Evolutionary conservation across 1,140 invertebrate species (phyloP).

Genomic region (Tetramorium simillimum): DNA sequence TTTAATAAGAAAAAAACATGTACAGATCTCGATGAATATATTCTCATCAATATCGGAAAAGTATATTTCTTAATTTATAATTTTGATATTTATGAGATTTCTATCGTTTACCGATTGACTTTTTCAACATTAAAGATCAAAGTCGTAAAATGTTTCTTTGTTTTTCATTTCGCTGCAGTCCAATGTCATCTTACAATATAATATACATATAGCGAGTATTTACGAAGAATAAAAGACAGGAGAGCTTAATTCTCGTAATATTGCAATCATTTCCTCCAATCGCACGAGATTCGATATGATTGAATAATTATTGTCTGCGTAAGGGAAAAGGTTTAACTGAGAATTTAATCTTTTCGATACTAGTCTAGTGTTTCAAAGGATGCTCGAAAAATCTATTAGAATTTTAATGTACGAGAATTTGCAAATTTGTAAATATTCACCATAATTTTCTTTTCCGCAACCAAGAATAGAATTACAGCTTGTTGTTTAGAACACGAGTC

Average conservation of each 20-base stretch:
- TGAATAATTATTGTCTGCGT: background rate
- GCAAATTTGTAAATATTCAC: too few species aligned
- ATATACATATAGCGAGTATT: background rate
- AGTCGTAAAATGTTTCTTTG: background rate
- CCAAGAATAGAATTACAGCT: too few species aligned
- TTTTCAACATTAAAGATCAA: background rate
- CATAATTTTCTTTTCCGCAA: too few species aligned
- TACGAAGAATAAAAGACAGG: background rate
- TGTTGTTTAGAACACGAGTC: too few species aligned
- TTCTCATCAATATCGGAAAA: background rate
- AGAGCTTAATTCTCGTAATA: slow-evolving; percentile 11
- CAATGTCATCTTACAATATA: slow-evolving; percentile 23
- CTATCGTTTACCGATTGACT: background rate
- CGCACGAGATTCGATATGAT: background rate
- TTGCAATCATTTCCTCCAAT: background rate
- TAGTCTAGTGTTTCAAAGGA: background rate
- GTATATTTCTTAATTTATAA: background rate
- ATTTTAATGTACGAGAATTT: background rate
- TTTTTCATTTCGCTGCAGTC: background rate
- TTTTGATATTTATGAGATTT: background rate
- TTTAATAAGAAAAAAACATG: too few species aligned
- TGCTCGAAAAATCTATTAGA: background rate
- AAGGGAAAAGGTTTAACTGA: background rate
- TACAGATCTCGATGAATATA: background rate
- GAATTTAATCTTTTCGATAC: slow-evolving; percentile 20